Evolutionary conservation across 1,140 invertebrate genomes (phyloP).

Genomic region (Brachionus koreanus): DNA sequence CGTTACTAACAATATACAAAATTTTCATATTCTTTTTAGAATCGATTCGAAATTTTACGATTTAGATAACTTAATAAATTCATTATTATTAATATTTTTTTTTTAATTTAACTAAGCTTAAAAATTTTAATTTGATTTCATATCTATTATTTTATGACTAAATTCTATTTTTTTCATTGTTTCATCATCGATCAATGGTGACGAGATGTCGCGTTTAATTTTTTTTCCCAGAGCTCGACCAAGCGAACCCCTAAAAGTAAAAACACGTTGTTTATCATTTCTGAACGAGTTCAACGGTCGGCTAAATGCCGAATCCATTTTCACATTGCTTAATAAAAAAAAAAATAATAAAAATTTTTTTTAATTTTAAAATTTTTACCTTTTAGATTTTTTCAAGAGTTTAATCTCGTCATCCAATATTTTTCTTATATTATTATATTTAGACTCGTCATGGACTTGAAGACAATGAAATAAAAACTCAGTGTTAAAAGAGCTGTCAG

Average conservation of each 20-base stretch:
- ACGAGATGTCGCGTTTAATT: constrained; percentile 39
- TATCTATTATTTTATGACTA: constrained; percentile 35
- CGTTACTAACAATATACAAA: background rate
- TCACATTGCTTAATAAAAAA: constrained; percentile 29
- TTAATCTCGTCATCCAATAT: constrained; percentile 35
- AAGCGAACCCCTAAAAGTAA: constrained; percentile 26
- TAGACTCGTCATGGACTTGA: constrained; percentile 1
- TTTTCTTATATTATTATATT: constrained; percentile 10
- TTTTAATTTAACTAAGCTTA: background rate
- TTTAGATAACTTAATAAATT: background rate
- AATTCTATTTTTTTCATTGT: constrained; percentile 39
- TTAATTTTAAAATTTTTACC: background rate
- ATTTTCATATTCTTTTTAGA: background rate
- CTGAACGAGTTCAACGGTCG: constrained; percentile 18
- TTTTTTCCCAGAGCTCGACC: constrained; percentile 30
- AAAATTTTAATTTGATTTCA: constrained; percentile 13
- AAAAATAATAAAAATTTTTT: background rate
- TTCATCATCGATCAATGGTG: constrained; percentile 33
- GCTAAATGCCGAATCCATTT: background rate
- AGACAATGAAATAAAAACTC: constrained; percentile 24
- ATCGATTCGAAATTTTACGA: background rate
- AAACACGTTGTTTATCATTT: constrained; percentile 13
- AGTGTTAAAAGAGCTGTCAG: constrained; percentile 34
- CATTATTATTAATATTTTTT: too few relatives aligned
- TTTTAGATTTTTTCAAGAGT: constrained; percentile 10